Conservation (phyloP, 2,888 invertebrate species). For the Stenodema calcarata region DNA sequence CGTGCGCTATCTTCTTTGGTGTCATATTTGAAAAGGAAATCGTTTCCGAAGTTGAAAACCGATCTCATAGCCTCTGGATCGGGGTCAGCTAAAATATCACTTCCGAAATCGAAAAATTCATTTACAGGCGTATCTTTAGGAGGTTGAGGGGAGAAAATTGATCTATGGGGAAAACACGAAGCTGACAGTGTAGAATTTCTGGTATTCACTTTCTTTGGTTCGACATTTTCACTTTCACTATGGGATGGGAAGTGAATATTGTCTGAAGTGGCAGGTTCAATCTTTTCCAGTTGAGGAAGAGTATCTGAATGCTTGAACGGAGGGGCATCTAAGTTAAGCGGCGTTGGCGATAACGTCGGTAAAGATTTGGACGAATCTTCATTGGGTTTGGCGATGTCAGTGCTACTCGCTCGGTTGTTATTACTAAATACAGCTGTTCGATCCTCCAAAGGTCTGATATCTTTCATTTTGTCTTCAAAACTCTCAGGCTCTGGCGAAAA, state of each 20-base stretch:
- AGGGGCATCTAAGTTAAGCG: slow-evolving; percentile 28
- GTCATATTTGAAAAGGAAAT: slow-evolving; percentile 76
- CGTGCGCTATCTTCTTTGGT: slow-evolving; percentile 82
- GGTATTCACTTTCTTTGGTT: slow-evolving; percentile 58
- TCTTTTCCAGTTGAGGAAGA: slow-evolving; percentile 51
- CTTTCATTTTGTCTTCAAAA: slow-evolving; percentile 34
- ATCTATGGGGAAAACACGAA: slow-evolving; percentile 61
- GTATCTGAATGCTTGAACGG: slow-evolving; percentile 43
- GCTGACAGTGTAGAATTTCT: slow-evolving; percentile 56
- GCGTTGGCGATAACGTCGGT: slow-evolving; percentile 50
- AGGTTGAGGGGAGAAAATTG: slow-evolving; percentile 76
- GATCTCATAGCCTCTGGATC: slow-evolving; percentile 70
- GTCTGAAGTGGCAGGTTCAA: slow-evolving; percentile 42
- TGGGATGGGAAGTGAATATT: slow-evolving; percentile 31
- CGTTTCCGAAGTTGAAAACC: slow-evolving; percentile 69
- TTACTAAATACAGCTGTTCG: slow-evolving; percentile 26
- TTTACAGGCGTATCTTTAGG: slow-evolving; percentile 65
- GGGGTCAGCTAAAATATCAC: slow-evolving; percentile 66
- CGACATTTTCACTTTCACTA: slow-evolving; percentile 51
- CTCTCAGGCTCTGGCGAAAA: slow-evolving; percentile 53
- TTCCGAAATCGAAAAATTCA: slow-evolving; percentile 71
- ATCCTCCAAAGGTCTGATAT: slow-evolving; percentile 24
- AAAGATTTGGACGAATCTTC: slow-evolving; percentile 48
- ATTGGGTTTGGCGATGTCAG: slow-evolving; percentile 13
- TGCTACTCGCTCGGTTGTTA: slow-evolving; percentile 10